Percentiles rank a stretch among this genome's conserved stretches.
These are phyloP conservation scores for Solen grandis DNA, from an alignment of 1,140 invertebrate genomes.

Conservation along the genomic window DNA sequence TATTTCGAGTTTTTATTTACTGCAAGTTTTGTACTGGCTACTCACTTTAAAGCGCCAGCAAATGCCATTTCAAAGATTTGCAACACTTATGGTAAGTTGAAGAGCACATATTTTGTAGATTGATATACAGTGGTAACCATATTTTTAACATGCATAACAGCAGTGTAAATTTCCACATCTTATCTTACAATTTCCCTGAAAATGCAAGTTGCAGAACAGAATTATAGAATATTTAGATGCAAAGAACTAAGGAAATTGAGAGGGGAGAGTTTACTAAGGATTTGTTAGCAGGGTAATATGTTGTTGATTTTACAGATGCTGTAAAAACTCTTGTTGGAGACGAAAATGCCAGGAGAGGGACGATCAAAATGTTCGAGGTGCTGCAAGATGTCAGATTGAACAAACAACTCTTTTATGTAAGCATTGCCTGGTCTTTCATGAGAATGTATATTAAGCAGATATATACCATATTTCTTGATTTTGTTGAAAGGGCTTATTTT, in stretches of 20 bases:
- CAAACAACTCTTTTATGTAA: slow-evolving; percentile 95
- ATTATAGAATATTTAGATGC: background rate
- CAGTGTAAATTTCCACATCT: background rate
- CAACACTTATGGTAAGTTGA: too few relatives aligned
- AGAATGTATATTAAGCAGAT: too few relatives aligned
- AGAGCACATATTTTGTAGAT: background rate
- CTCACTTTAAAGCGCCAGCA: too few relatives aligned
- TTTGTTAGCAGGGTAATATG: background rate
- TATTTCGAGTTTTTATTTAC: too few relatives aligned
- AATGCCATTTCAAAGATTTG: too few relatives aligned
- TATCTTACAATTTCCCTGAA: background rate
- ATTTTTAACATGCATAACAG: background rate
- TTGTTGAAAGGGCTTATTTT: too few relatives aligned
- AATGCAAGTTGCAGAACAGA: background rate
- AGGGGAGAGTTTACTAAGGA: too few relatives aligned
- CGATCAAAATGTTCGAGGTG: slow-evolving; percentile 92
- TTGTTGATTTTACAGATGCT: slow-evolving; percentile 83
- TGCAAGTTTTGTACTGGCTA: too few relatives aligned
- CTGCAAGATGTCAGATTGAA: slow-evolving; percentile 93
- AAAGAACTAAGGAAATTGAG: too few relatives aligned
- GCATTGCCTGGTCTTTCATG: slow-evolving; percentile 67
- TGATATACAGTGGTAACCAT: background rate
- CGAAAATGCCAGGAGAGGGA: slow-evolving; percentile 90
- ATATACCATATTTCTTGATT: too few relatives aligned
- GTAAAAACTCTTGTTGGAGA: slow-evolving; percentile 91